Conservation (phyloP, 2,113 vertebrate species). For the Equus quagga region DNA sequence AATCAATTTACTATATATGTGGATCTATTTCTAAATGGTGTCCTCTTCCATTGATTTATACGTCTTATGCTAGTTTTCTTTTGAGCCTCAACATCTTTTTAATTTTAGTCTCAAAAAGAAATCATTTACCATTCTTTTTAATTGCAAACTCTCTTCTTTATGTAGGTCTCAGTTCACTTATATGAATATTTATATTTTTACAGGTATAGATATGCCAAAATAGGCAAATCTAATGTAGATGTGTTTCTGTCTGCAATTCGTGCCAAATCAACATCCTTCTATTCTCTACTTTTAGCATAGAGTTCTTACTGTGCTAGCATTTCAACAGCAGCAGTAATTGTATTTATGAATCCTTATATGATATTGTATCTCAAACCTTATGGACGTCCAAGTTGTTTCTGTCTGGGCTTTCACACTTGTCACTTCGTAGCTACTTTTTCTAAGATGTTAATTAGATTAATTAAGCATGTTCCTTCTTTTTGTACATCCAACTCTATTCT, state of each 20-base stretch:
- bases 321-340: constrained; percentile 15
- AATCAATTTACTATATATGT: background rate
- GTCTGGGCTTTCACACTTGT: constrained; percentile 33
- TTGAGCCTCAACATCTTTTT: background rate
- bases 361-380: background rate
- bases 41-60: constrained; percentile 19
- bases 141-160: background rate
- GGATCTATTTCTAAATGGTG: background rate
- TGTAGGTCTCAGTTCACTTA: background rate
- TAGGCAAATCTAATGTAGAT: background rate
- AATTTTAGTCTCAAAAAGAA: constrained; percentile 25
- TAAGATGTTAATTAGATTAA: constrained; percentile 15
- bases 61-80: background rate
- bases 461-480: constrained; percentile 27
- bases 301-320: background rate
- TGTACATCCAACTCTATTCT: background rate
- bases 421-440: background rate
- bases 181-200: background rate
- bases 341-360: background rate
- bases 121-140: background rate
- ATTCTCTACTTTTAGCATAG: background rate
- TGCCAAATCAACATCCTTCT: background rate
- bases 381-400: background rate
- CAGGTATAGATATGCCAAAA: background rate
- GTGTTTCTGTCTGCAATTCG: background rate